A percentile compares a stretch with the other conserved stretches of the same genome.
These are phyloP conservation scores for Archivesica marissinica DNA, from an alignment of 1,140 invertebrate species.

Conservation along the genomic window DNA sequence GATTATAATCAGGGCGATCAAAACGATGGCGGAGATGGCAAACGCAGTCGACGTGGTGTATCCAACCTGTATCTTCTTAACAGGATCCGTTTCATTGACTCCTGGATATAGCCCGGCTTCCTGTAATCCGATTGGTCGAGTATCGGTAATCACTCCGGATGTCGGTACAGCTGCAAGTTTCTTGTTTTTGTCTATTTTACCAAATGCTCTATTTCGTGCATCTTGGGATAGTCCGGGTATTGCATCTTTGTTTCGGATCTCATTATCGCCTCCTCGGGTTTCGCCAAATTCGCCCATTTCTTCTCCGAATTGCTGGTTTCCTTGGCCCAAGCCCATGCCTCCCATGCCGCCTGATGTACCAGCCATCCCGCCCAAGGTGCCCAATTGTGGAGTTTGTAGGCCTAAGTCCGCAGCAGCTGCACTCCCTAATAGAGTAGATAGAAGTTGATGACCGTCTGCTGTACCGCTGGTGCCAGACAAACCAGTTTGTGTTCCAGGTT, in stretches of 20 bases:
- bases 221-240: constrained; percentile 33
- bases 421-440: neutral
- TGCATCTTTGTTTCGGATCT: constrained; percentile 41
- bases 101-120: constrained; percentile 48
- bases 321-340: no score
- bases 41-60: constrained; percentile 59
- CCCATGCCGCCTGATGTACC: neutral
- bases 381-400: no score
- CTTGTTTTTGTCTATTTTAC: constrained; percentile 31
- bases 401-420: neutral
- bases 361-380: no score
- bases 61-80: neutral
- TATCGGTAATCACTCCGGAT: neutral
- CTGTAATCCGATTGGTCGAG: constrained; percentile 25
- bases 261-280: neutral
- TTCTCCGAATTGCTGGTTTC: no score
- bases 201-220: constrained; percentile 28
- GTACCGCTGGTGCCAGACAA: neutral
- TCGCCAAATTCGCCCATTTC: no score
- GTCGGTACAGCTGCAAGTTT: neutral
- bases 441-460: neutral
- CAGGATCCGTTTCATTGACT: constrained; percentile 9
- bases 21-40: constrained; percentile 72
- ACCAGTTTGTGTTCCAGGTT: neutral
- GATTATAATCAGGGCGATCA: constrained; percentile 74